A percentile compares a stretch with the other conserved stretches of the same genome.
Evolutionary conservation across 2,888 invertebrate genomes (phyloP).

Genomic region (Campoletis raptor): DNA sequence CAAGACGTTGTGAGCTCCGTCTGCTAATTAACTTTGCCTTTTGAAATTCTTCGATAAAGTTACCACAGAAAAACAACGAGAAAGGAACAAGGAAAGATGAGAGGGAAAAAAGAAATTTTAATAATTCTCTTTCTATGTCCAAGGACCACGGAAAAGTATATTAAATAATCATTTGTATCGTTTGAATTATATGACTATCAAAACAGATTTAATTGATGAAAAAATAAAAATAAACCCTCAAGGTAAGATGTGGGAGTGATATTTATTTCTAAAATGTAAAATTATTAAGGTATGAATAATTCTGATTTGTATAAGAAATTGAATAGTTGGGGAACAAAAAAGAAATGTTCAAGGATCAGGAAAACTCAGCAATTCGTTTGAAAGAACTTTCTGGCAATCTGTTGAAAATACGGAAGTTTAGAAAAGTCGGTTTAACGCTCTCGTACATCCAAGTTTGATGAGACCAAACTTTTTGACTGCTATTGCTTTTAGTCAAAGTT

Average conservation of each 20-base stretch:
- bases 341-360: background rate
- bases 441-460: constrained; percentile 23
- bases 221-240: too few relatives aligned
- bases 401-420: background rate
- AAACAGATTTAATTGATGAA: background rate
- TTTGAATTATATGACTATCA: too few relatives aligned
- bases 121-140: background rate
- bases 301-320: background rate
- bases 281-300: background rate
- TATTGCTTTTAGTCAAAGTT: constrained; percentile 39
- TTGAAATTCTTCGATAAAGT: constrained; percentile 5
- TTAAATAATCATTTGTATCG: background rate
- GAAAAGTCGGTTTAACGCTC: constrained; percentile 34
- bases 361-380: constrained; percentile 30
- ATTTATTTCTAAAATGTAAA: background rate
- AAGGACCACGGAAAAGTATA: constrained; percentile 5
- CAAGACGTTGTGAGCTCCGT: background rate
- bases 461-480: constrained; percentile 47
- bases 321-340: background rate
- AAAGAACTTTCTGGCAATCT: constrained; percentile 22
- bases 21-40: constrained; percentile 37
- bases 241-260: background rate
- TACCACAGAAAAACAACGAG: background rate
- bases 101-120: background rate
- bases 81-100: background rate